Base-by-base conservation (phyloP, 2,797 vertebrate genomes). In the Margarornis squamiger region DNA sequence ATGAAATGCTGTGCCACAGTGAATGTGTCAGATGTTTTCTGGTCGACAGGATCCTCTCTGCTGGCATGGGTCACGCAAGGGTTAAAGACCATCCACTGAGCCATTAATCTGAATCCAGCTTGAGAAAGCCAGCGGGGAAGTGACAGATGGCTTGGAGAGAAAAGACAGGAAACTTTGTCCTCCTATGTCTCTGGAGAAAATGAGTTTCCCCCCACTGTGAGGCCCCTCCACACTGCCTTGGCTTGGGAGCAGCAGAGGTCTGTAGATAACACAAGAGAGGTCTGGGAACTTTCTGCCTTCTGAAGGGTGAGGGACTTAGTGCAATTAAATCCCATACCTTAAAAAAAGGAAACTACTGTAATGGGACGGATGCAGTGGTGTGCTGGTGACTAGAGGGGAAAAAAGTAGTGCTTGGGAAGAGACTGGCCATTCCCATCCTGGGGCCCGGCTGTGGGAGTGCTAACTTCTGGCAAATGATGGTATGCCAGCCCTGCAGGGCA, bases 141-240 rank as follows among this genome's bases (percentile, higher is more conserved):
- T 82, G 83, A 89, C 96, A 95, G 94, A 95, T 94, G 92, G 77
- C 71, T 88, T 93, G 74, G 59, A 93, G 83, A 95, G 90, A 90
- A 95, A 94, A 93, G 92, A 95, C 92, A 96, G 94, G 94, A 95
- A 95, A 96, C 93, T 95, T 94, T 85, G 92, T 94, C 59, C 83
- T 93, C 52, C 61, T 70, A 59, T 59, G 73, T 86, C 94, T 90
- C 94, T 85, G 74, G 92, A 94, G 96, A 95, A 94, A 95, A 92
- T 29, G 2, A 90, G 59, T 59, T 95, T 93, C 38, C 81, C 45
- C 0, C 1, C 22, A 54, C 39, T 65, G 59, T 79, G 92, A 94
- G 95, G 93, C 80, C 88, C 70, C 83, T 92, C 67, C 62, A 79
- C 1, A 0, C 59, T 67, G 63, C 71, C 74, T 83, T 84, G 86